Conservation (phyloP, 2,888 invertebrate species). For the Ormyrus nitidulus region DNA sequence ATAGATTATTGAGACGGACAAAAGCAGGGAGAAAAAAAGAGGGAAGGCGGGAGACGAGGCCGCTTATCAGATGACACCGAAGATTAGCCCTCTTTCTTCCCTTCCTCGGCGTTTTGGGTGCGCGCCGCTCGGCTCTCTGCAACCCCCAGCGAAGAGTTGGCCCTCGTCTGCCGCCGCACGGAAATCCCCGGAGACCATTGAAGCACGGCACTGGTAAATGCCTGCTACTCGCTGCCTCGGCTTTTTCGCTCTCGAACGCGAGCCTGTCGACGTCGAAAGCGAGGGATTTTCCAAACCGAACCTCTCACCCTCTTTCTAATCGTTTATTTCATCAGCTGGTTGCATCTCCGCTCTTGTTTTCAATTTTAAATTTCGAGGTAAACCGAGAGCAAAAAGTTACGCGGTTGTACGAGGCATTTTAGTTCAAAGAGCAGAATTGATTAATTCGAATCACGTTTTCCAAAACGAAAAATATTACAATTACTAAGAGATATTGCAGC, state of each 20-base stretch:
- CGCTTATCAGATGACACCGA: constrained; percentile 63
- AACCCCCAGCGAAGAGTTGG: background rate
- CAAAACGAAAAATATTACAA: too few species aligned
- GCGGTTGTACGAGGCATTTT: too few species aligned
- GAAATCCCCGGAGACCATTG: constrained; percentile 35
- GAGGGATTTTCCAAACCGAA: too few species aligned
- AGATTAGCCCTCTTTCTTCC: constrained; percentile 59
- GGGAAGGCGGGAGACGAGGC: constrained; percentile 8
- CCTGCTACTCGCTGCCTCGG: background rate
- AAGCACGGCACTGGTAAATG: constrained; percentile 34
- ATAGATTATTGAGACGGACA: constrained; percentile 40
- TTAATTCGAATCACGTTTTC: too few species aligned
- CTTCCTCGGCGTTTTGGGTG: background rate
- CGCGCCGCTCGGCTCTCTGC: background rate
- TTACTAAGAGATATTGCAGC: too few species aligned
- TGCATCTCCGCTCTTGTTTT: too few species aligned
- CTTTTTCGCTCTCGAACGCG: background rate
- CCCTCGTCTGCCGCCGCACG: background rate
- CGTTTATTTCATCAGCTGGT: too few species aligned
- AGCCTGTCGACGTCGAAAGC: too few species aligned
- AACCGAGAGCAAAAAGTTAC: too few species aligned
- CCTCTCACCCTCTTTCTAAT: too few species aligned
- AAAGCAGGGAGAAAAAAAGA: background rate
- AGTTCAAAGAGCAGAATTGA: too few species aligned
- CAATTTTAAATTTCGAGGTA: too few species aligned